phyloP scores from a whole-genome alignment of 2,797 vertebrate species.

The Dermochelys coriacea region DNA sequence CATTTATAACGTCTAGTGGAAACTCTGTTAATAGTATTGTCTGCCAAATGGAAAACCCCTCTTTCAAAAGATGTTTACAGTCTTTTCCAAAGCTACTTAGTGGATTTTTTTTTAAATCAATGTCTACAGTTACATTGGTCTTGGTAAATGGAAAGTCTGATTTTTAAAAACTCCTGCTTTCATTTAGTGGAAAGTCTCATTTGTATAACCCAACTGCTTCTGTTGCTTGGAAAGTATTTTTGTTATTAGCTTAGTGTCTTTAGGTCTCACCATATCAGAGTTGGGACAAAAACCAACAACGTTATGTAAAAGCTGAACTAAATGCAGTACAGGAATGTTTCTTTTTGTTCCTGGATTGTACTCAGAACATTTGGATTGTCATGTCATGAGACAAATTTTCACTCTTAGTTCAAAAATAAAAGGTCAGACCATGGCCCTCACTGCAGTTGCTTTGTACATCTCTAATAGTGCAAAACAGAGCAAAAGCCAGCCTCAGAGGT shows the following conservation, averaged over 20 bases:
- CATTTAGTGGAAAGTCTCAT: conserved; percentile 52
- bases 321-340: background rate
- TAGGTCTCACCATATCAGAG: background rate
- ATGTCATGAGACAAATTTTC: conserved; percentile 19
- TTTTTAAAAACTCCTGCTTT: conserved; percentile 61
- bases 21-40: conserved; percentile 39
- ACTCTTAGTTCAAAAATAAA: conserved; percentile 10
- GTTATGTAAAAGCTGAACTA: conserved; percentile 26
- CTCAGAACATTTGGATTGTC: background rate
- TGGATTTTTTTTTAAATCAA: conserved; percentile 43
- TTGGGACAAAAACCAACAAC: conserved; percentile 21
- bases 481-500: background rate
- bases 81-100: conserved; percentile 62
- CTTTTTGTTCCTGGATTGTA: conserved; percentile 26
- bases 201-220: conserved; percentile 64
- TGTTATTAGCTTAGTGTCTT: background rate
- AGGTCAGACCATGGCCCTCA: background rate
- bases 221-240: conserved; percentile 50
- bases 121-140: conserved; percentile 62
- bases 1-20: conserved; percentile 24
- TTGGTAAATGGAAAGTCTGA: conserved; percentile 68
- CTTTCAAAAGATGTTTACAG: conserved; percentile 54
- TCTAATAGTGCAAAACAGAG: background rate
- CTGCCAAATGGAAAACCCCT: conserved; percentile 28
- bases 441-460: conserved; percentile 7